A percentile compares a stretch with the other conserved stretches of the same genome.
Conservation (phyloP, 2,888 invertebrate genomes). For the Gisinianus flammeolus region DNA sequence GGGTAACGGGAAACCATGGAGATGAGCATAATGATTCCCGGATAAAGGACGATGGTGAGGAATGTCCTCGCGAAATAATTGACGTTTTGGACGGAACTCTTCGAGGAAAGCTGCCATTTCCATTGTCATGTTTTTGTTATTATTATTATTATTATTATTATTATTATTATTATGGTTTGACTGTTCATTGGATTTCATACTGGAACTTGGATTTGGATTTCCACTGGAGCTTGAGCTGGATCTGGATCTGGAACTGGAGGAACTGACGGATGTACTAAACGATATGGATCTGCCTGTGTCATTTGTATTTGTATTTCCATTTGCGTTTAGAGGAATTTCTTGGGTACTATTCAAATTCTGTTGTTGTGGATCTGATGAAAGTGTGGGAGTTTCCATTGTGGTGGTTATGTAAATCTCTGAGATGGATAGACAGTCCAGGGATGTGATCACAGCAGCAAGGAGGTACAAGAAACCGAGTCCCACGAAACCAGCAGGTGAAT, state of each 20-base stretch:
- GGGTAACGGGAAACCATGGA: slow-evolving; percentile 54
- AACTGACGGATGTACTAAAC: neutral
- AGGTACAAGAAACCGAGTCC: too few species aligned
- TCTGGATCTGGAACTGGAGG: neutral
- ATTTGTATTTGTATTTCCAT: too few species aligned
- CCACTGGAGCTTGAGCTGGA: neutral
- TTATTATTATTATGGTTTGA: neutral
- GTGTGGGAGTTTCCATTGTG: too few species aligned
- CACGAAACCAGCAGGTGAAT: too few species aligned
- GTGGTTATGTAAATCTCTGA: too few species aligned
- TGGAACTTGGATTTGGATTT: too few species aligned
- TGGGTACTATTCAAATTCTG: too few species aligned
- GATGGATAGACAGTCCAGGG: too few species aligned
- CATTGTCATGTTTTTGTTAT: neutral
- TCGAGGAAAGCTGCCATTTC: neutral
- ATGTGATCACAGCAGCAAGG: too few species aligned
- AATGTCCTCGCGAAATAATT: slow-evolving; percentile 54
- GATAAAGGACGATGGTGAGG: slow-evolving; percentile 51
- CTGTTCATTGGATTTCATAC: neutral
- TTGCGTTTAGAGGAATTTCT: too few species aligned
- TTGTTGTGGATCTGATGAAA: too few species aligned
- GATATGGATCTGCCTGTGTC: neutral
- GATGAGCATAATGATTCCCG: slow-evolving; percentile 50
- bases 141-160: neutral
- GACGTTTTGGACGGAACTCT: slow-evolving; percentile 44